These are phyloP conservation scores for Brachionus paranguensis DNA, from an alignment of 1,140 invertebrate species.

Conservation along the genomic window DNA sequence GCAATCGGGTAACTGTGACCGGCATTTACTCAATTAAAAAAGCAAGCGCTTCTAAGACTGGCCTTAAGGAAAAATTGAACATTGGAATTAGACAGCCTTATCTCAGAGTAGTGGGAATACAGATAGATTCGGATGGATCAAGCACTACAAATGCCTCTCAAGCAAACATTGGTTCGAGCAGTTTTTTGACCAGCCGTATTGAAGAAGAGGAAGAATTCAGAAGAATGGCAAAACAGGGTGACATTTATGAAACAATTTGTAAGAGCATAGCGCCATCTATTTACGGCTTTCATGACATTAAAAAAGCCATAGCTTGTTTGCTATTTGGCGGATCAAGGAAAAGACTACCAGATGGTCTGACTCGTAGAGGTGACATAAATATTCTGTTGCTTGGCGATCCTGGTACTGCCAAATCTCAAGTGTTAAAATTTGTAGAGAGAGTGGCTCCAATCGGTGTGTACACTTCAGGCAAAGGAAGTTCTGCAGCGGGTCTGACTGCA, in stretches of 20 bases:
- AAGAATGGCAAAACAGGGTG: constrained; percentile 71
- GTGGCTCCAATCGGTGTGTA: constrained; percentile 93
- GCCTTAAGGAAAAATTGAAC: constrained; percentile 63
- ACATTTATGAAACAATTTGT: constrained; percentile 82
- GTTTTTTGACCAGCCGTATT: constrained; percentile 22
- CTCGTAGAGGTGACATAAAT: constrained; percentile 92
- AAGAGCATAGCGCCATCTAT: constrained; percentile 94
- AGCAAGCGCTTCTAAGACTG: constrained; percentile 60
- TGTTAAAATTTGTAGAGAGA: constrained; percentile 93
- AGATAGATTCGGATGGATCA: constrained; percentile 73
- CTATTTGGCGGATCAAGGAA: constrained; percentile 78
- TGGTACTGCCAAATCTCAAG: constrained; percentile 95
- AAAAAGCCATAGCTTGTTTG: constrained; percentile 90
- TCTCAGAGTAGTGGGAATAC: constrained; percentile 83
- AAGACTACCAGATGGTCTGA: constrained; percentile 84
- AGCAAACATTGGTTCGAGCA: constrained; percentile 58
- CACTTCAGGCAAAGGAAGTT: constrained; percentile 96
- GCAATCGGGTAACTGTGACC: constrained; percentile 83
- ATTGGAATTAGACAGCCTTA: constrained; percentile 89
- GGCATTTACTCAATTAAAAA: constrained; percentile 97
- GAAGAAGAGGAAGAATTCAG: constrained; percentile 89
- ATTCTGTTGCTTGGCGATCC: constrained; percentile 91
- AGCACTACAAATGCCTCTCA: constrained; percentile 21
- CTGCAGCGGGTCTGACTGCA: constrained; percentile 94
- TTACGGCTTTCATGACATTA: constrained; percentile 86